These are phyloP conservation scores for Phortica okadai DNA, from an alignment of 2,888 invertebrate genomes.

Conservation along the genomic window DNA sequence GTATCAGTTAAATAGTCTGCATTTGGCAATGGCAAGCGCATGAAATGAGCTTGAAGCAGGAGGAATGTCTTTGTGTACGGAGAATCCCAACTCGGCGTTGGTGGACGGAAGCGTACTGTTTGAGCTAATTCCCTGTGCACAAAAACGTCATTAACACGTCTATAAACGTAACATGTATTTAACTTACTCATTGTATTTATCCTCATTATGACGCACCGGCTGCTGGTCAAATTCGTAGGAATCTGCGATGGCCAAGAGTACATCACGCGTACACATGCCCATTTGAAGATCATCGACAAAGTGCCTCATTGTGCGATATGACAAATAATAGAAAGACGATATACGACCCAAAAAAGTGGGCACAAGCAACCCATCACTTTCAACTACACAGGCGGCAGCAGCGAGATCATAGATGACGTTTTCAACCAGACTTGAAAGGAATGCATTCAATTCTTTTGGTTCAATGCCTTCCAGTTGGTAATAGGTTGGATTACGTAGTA, in stretches of 20 bases:
- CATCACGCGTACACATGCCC: constrained; percentile 82
- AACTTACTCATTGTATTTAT: constrained; percentile 89
- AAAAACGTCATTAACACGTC: constrained; percentile 28
- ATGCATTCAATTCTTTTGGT: constrained; percentile 83
- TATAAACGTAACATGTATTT: neutral
- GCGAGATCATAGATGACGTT: constrained; percentile 84
- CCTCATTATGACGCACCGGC: constrained; percentile 99
- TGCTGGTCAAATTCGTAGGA: constrained; percentile 93
- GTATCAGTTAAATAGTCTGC: constrained; percentile 97
- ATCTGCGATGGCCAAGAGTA: constrained; percentile 88
- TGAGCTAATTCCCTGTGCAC: constrained; percentile 86
- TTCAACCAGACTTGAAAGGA: constrained; percentile 89
- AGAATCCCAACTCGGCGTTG: constrained; percentile 87
- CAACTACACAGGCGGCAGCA: constrained; percentile 87
- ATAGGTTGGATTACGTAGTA: constrained; percentile 94
- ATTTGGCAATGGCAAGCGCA: constrained; percentile 88
- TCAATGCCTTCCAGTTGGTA: constrained; percentile 88
- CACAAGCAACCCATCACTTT: constrained; percentile 78
- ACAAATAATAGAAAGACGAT: constrained; percentile 97
- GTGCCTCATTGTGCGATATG: constrained; percentile 92
- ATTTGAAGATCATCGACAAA: constrained; percentile 84
- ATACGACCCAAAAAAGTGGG: constrained; percentile 92
- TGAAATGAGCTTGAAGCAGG: constrained; percentile 95
- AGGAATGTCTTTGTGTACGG: constrained; percentile 96
- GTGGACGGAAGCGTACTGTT: constrained; percentile 84